Conservation (phyloP, 2,888 invertebrate genomes). For the Anarsia innoxiella region DNA sequence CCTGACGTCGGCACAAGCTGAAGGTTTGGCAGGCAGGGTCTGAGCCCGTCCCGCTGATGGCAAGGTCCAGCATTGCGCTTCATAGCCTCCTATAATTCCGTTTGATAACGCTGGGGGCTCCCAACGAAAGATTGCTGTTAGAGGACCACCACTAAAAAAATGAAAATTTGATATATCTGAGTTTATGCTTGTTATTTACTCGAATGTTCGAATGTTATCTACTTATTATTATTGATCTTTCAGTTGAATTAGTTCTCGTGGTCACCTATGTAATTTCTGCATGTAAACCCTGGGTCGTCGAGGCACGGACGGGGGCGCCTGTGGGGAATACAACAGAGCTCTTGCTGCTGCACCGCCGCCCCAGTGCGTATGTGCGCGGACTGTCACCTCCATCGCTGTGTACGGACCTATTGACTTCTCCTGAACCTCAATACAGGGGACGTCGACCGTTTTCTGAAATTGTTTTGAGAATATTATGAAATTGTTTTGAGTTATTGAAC, state of each 20-base stretch:
- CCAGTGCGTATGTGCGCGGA: constrained; percentile 91
- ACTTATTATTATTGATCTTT: too few relatives aligned
- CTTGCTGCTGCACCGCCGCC: constrained; percentile 80
- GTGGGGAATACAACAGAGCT: constrained; percentile 82
- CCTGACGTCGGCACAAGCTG: constrained; percentile 70
- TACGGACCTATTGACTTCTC: constrained; percentile 77
- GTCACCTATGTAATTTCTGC: constrained; percentile 30
- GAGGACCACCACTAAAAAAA: constrained; percentile 40
- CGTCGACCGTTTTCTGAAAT: constrained; percentile 66
- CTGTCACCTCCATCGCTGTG: constrained; percentile 80
- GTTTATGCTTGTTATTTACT: too few relatives aligned
- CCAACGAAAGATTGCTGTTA: constrained; percentile 86
- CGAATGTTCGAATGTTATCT: too few relatives aligned
- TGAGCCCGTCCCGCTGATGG: constrained; percentile 24
- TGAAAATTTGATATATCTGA: too few relatives aligned
- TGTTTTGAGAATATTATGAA: too few relatives aligned
- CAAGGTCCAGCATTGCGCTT: constrained; percentile 80
- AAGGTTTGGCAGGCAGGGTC: constrained; percentile 43
- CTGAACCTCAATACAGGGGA: constrained; percentile 67
- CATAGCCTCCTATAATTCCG: constrained; percentile 84
- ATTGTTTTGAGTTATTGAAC: too few relatives aligned
- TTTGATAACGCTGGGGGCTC: constrained; percentile 82
- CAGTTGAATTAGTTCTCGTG: too few relatives aligned
- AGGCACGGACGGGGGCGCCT: constrained; percentile 86
- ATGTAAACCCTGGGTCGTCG: constrained; percentile 83